phyloP scores from a whole-genome alignment of 2,797 vertebrate genomes.

The Varecia variegata region DNA sequence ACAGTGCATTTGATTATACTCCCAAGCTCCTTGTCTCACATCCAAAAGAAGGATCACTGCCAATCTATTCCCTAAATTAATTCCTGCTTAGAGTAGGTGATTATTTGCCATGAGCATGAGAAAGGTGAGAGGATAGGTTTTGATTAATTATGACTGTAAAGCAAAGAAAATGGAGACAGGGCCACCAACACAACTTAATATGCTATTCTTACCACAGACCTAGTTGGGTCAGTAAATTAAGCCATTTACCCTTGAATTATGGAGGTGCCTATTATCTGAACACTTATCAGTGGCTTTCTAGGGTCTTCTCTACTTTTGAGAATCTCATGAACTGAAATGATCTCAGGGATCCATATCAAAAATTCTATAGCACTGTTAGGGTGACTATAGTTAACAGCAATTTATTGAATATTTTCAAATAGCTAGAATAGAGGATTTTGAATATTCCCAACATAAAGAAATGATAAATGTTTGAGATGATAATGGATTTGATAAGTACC shows the following conservation, averaged over 20 bases:
- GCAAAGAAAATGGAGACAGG: neutral
- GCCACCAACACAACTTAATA: neutral
- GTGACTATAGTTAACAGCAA: neutral
- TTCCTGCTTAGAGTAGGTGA: conserved; percentile 14
- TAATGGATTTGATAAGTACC: neutral
- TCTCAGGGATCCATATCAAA: neutral
- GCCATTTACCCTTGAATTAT: neutral
- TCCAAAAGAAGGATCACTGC: conserved; percentile 23
- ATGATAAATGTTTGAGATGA: neutral
- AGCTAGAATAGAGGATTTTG: neutral
- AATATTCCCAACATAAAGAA: neutral
- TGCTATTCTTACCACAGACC: neutral
- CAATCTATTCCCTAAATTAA: conserved; percentile 42
- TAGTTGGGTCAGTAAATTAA: neutral
- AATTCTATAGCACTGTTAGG: neutral
- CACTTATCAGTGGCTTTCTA: neutral
- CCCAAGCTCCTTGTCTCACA: conserved; percentile 31
- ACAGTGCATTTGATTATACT: conserved; percentile 40
- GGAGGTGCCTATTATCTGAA: conserved; percentile 22
- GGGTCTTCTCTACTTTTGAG: conserved; percentile 23
- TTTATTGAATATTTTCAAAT: neutral
- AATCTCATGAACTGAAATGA: neutral
- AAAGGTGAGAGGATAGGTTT: conserved; percentile 20
- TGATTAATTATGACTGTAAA: conserved; percentile 25
- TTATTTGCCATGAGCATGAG: neutral